A percentile compares a stretch with the other conserved stretches of the same genome.
Evolutionary conservation across 2,113 vertebrate species (phyloP).

Genomic region (Ahaetulla prasina): DNA sequence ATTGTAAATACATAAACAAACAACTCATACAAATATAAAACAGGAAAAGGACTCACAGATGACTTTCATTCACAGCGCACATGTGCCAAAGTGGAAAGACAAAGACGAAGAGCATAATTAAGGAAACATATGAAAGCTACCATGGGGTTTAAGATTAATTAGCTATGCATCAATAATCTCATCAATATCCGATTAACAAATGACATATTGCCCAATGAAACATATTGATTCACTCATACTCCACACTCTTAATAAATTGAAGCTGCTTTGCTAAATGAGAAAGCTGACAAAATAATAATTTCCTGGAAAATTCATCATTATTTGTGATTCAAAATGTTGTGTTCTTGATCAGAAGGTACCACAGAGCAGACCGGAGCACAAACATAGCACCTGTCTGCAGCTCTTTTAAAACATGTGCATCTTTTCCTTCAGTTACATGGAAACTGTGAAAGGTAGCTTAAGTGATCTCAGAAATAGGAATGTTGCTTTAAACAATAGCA

Average conservation of each 20-base stretch:
- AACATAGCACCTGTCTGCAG: background rate
- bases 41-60: slow-evolving; percentile 67
- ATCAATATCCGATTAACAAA: slow-evolving; percentile 99
- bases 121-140: slow-evolving; percentile 94
- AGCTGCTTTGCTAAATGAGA: slow-evolving; percentile 85
- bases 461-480: background rate
- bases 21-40: background rate
- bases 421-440: background rate
- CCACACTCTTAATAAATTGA: slow-evolving; percentile 93
- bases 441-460: background rate
- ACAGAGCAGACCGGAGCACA: background rate
- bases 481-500: background rate
- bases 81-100: slow-evolving; percentile 78
- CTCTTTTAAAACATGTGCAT: background rate
- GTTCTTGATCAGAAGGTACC: background rate
- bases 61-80: slow-evolving; percentile 74
- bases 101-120: slow-evolving; percentile 99
- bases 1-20: slow-evolving; percentile 68
- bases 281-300: slow-evolving; percentile 82
- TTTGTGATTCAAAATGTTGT: slow-evolving; percentile 66
- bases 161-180: slow-evolving; percentile 96
- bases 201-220: slow-evolving; percentile 98
- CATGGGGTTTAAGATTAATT: slow-evolving; percentile 93
- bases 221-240: slow-evolving; percentile 93
- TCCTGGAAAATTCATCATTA: slow-evolving; percentile 68